Evolutionary conservation across 2,113 vertebrate species (phyloP).

Genomic region (Epinephelus moara): DNA sequence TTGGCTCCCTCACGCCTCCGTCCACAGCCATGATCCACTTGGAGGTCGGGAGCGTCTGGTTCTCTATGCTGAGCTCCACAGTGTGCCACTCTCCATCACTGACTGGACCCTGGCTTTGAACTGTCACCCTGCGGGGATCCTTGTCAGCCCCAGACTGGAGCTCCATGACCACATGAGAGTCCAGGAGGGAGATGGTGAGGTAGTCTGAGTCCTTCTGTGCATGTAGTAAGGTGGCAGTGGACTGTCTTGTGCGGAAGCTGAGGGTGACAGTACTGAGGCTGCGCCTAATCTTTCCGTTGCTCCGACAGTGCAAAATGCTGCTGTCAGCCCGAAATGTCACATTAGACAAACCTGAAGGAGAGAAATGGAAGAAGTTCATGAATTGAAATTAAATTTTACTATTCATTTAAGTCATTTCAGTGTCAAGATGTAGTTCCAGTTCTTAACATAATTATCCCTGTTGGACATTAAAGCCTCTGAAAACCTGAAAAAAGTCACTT

Average conservation of each 20-base stretch:
- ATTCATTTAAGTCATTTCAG: neutral
- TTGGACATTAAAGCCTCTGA: neutral
- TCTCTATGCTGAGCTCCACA: conserved; percentile 83
- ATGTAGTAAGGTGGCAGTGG: conserved; percentile 81
- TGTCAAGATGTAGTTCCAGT: neutral
- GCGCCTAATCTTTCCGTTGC: conserved; percentile 87
- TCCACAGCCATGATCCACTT: conserved; percentile 88
- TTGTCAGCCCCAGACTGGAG: conserved; percentile 78
- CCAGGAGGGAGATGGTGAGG: conserved; percentile 84
- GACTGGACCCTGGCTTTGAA: conserved; percentile 76
- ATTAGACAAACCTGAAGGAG: conserved; percentile 87
- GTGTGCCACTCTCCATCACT: conserved; percentile 89
- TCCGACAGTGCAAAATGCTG: conserved; percentile 82
- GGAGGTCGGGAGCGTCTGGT: conserved; percentile 79
- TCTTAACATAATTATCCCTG: neutral
- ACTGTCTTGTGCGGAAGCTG: conserved; percentile 87
- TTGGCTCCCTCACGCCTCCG: conserved; percentile 56
- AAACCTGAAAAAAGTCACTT: too few relatives aligned
- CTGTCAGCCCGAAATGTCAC: conserved; percentile 84
- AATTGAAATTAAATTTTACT: neutral
- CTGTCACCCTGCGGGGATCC: conserved; percentile 66
- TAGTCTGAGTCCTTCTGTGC: conserved; percentile 84
- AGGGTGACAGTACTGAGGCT: conserved; percentile 85
- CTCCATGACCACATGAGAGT: conserved; percentile 85
- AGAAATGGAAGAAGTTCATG: conserved; percentile 11